Base-by-base conservation (phyloP, 1,140 invertebrate species). In the Drosophila mauritiana region DNA sequence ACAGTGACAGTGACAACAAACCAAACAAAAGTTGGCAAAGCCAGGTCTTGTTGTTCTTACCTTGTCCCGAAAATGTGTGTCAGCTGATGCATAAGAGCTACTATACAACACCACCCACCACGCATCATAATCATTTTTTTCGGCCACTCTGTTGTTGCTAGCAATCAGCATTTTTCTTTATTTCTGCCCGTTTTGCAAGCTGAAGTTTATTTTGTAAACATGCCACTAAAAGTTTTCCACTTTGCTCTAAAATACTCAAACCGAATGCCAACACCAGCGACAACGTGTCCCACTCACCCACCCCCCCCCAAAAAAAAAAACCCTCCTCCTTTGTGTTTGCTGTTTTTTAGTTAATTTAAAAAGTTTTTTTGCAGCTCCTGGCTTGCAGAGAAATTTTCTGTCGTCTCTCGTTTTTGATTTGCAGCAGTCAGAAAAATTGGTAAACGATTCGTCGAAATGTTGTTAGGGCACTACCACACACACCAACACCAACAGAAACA, bases 171-270 rank as follows among this genome's bases (percentile, higher is more conserved):
- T 82, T 83, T 84, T 88, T 79, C 70, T 76, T 83, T 79, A 76
- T 83, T 86, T 73, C 63, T 82, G 48, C 25, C 57, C 65, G 70
- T 88, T 86, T 79, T 83, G 84, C 83, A 79, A 88, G 75, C 74
- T 88, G 79, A 86, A 86, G 80, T 89, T 89, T 89, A 89, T 89
- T 89, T 89, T 89, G 84, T 89, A 85, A 90, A 89, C 84, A 89
- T 89, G 84, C 84, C 84, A 89, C 84, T 89, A 89, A 89, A 89
- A 89, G 85, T 89, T 89, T 89, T 89, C 84, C 85, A 89, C 84
- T 89, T 89, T 89, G 77, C 84, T 89, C 85, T 90, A 89, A 89
- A 89, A 89, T 90, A 74, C 84, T 88, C 84, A 88, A 89, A 89
- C 84, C 84, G 72, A 88, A 88, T 84, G 84, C 80, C 84, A 89